Evolutionary conservation across 1,140 invertebrate species (phyloP).

Genomic region (Caenorhabditis briggsae): DNA sequence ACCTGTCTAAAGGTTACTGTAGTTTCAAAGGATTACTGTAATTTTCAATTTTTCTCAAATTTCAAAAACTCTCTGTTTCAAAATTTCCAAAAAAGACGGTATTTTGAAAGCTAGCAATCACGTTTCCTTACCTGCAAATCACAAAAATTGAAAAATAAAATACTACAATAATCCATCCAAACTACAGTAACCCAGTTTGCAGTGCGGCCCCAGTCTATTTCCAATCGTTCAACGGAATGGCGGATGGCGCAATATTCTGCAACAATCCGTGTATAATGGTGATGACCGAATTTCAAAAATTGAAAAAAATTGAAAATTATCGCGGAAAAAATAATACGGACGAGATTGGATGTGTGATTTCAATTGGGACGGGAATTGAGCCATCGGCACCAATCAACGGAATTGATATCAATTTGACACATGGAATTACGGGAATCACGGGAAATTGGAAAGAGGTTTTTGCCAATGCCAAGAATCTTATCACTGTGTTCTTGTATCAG

Average conservation of each 20-base stretch:
- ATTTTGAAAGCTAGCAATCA: no score
- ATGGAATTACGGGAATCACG: background rate
- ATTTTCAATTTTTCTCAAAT: no score
- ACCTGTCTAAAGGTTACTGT: no score
- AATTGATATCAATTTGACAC: conserved; percentile 57
- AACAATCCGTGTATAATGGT: conserved; percentile 59
- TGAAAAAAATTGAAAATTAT: conserved; percentile 60
- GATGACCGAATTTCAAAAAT: conserved; percentile 57
- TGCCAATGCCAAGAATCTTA: conserved; percentile 38
- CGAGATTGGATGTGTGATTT: conserved; percentile 55
- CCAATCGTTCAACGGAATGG: conserved; percentile 55
- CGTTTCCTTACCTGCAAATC: no score
- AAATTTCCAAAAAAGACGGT: background rate
- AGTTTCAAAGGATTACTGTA: no score
- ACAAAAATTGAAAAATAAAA: no score
- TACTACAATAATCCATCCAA: no score
- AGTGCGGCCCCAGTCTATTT: conserved; percentile 60
- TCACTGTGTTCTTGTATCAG: conserved; percentile 60
- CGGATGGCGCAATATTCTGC: conserved; percentile 59
- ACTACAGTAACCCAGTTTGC: background rate
- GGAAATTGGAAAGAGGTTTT: conserved; percentile 56
- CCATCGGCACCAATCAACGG: conserved; percentile 29
- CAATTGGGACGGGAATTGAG: conserved; percentile 51
- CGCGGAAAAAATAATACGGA: conserved; percentile 51
- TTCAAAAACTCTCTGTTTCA: background rate